These are phyloP conservation scores for Neuroterus valhalla DNA, from an alignment of 1,140 invertebrate genomes.

Conservation along the genomic window DNA sequence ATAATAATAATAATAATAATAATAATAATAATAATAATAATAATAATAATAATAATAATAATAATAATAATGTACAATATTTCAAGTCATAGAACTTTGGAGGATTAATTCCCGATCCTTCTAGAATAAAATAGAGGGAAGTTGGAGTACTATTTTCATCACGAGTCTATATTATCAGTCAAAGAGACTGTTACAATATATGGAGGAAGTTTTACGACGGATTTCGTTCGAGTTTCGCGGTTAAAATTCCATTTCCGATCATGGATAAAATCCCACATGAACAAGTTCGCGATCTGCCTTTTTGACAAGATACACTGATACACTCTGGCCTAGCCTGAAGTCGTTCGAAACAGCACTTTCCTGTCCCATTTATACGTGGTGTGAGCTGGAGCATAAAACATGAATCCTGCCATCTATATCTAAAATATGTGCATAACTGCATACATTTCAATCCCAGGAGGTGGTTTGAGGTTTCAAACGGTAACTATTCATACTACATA, in stretches of 20 bases:
- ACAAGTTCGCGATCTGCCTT: neutral
- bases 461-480: neutral
- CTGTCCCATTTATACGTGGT: conserved; percentile 21
- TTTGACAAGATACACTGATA: conserved; percentile 14
- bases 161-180: too few species aligned
- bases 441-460: conserved; percentile 16
- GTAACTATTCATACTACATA: neutral
- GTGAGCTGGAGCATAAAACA: conserved; percentile 22
- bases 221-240: neutral
- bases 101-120: too few species aligned
- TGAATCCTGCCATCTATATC: conserved; percentile 23
- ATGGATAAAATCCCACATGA: neutral
- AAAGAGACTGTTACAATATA: too few species aligned
- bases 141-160: too few species aligned
- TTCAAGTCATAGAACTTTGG: too few species aligned
- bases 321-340: neutral
- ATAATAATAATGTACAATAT: too few species aligned
- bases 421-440: conserved; percentile 25
- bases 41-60: too few species aligned
- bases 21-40: too few species aligned
- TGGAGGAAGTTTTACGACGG: too few species aligned
- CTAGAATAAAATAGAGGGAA: too few species aligned
- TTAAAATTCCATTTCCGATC: neutral
- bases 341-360: conserved; percentile 24
- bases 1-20: too few species aligned